Evolutionary conservation across 2,113 vertebrate species (phyloP).

Genomic region (Plestiodon gilberti): DNA sequence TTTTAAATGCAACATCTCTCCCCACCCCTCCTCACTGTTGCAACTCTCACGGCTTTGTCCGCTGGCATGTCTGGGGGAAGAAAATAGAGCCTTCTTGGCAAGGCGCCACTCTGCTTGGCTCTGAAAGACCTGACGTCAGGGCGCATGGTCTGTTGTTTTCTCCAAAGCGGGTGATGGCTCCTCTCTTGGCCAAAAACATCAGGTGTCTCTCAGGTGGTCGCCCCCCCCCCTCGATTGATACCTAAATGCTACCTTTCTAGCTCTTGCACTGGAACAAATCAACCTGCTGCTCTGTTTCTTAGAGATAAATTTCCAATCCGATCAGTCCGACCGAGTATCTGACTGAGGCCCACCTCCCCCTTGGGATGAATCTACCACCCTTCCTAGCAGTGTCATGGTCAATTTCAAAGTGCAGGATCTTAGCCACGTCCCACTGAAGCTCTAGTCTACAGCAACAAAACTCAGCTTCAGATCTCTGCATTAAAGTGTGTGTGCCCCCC

Average conservation of each 20-base stretch:
- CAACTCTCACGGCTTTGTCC: conserved; percentile 65
- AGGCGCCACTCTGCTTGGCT: conserved; percentile 67
- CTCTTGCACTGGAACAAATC: conserved; percentile 6
- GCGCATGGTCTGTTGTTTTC: conserved; percentile 73
- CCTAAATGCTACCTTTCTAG: conserved; percentile 56
- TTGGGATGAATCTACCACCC: too few relatives aligned
- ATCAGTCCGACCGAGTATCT: too few relatives aligned
- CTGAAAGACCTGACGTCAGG: conserved; percentile 57
- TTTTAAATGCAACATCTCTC: conserved; percentile 70
- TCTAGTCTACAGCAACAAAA: too few relatives aligned
- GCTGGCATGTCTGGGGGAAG: conserved; percentile 71
- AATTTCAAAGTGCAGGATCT: too few relatives aligned
- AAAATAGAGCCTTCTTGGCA: conserved; percentile 68
- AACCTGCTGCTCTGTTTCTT: neutral
- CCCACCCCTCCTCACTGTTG: conserved; percentile 53
- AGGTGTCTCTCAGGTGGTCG: conserved; percentile 63
- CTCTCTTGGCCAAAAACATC: conserved; percentile 50
- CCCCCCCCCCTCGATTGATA: conserved; percentile 58
- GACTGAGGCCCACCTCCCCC: too few relatives aligned
- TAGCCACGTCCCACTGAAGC: too few relatives aligned
- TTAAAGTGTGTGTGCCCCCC: too few relatives aligned
- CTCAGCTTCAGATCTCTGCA: too few relatives aligned
- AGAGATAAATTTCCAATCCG: neutral
- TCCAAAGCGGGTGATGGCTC: conserved; percentile 73
- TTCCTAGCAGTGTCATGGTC: too few relatives aligned